Evolutionary conservation across 2,888 invertebrate genomes (phyloP).

Genomic region (Crossocerus cetratus): DNA sequence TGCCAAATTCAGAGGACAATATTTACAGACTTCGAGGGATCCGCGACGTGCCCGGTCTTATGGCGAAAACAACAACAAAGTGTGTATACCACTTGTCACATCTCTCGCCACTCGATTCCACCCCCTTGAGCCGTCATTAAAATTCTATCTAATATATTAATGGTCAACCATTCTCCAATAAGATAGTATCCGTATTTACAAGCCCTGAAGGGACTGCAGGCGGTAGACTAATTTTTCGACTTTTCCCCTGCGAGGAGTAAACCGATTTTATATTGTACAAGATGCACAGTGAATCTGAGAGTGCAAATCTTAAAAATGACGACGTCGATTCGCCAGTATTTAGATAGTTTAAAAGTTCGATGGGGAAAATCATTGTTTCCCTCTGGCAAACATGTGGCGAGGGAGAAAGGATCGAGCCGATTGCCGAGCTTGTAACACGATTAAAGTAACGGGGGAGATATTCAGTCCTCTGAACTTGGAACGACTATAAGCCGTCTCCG

Average conservation of each 20-base stretch:
- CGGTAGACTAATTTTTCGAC: no score
- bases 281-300: no score
- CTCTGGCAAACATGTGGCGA: background rate
- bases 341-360: no score
- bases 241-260: no score
- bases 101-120: no score
- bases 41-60: slow-evolving; percentile 9
- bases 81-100: background rate
- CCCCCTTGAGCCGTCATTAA: no score
- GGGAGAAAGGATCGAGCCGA: slow-evolving; percentile 8
- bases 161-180: background rate
- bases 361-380: no score
- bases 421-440: background rate
- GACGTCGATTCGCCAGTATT: no score
- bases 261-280: no score
- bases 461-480: slow-evolving; percentile 55
- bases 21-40: slow-evolving; percentile 47
- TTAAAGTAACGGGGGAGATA: slow-evolving; percentile 6
- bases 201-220: no score
- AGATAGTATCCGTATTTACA: no score
- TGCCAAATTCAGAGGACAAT: slow-evolving; percentile 62
- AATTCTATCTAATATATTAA: background rate
- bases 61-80: background rate
- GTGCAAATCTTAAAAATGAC: no score
- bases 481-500: slow-evolving; percentile 30